These are phyloP conservation scores for Nematopogon swammerdamellus DNA, from an alignment of 2,888 invertebrate species.

Conservation along the genomic window DNA sequence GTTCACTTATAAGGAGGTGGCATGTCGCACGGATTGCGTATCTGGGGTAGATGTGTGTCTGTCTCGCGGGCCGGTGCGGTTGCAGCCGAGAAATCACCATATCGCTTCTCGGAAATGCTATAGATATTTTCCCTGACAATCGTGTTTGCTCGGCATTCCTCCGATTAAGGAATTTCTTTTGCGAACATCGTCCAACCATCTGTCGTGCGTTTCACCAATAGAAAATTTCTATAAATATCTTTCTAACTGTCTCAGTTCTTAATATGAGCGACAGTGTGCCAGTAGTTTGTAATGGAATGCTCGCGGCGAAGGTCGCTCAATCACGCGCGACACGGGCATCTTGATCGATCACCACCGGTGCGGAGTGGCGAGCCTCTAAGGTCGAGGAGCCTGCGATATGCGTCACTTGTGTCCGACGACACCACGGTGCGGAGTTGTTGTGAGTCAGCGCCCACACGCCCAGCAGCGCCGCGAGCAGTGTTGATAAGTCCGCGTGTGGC, in stretches of 20 bases:
- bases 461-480: not conserved
- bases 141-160: not conserved
- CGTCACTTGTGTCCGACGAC: not conserved
- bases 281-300: not conserved
- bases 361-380: not conserved
- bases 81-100: not conserved
- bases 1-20: not conserved
- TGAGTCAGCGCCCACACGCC: not conserved
- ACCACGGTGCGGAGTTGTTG: not conserved
- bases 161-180: too few species aligned
- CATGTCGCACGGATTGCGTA: not conserved
- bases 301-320: not conserved
- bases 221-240: too few species aligned
- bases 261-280: too few species aligned
- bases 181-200: too few species aligned
- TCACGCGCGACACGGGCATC: not conserved
- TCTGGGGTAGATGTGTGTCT: not conserved
- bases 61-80: not conserved
- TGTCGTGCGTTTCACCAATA: too few species aligned
- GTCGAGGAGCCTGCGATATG: not conserved
- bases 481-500: not conserved
- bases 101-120: not conserved
- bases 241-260: too few species aligned
- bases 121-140: not conserved
- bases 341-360: not conserved